phyloP scores from a whole-genome alignment of 2,888 invertebrate genomes.

The Hipparchia sbordonii region DNA sequence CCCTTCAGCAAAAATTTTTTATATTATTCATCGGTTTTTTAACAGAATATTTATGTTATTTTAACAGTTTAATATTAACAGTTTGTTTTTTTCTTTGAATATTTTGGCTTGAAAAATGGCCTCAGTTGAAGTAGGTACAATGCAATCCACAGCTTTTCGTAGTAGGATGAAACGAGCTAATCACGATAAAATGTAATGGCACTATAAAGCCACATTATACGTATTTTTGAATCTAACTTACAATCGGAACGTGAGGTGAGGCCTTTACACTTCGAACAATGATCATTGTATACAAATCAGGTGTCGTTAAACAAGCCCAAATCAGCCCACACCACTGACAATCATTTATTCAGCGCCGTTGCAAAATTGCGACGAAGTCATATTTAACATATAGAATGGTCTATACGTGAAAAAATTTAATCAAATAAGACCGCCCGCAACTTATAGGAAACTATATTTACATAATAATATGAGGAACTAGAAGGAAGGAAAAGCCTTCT shows the following conservation, averaged over 20 bases:
- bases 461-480: neutral
- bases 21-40: too few relatives aligned
- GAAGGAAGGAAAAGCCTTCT: neutral
- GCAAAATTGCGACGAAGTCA: conserved; percentile 31
- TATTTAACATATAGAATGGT: conserved; percentile 27
- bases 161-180: neutral
- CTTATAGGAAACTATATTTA: neutral
- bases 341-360: conserved; percentile 34
- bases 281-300: conserved; percentile 81
- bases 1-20: too few relatives aligned
- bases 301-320: conserved; percentile 55
- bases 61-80: too few relatives aligned
- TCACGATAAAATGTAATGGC: neutral
- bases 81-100: too few relatives aligned
- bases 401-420: conserved; percentile 26
- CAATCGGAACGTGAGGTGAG: conserved; percentile 25
- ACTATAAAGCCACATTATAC: neutral
- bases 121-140: too few relatives aligned
- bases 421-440: conserved; percentile 22
- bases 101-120: too few relatives aligned
- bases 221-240: neutral
- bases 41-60: too few relatives aligned
- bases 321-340: conserved; percentile 51
- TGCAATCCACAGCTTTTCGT: too few relatives aligned
- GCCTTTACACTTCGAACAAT: conserved; percentile 57